These are phyloP conservation scores for Synanthedon vespiformis DNA, from an alignment of 2,888 invertebrate genomes.

Conservation along the genomic window DNA sequence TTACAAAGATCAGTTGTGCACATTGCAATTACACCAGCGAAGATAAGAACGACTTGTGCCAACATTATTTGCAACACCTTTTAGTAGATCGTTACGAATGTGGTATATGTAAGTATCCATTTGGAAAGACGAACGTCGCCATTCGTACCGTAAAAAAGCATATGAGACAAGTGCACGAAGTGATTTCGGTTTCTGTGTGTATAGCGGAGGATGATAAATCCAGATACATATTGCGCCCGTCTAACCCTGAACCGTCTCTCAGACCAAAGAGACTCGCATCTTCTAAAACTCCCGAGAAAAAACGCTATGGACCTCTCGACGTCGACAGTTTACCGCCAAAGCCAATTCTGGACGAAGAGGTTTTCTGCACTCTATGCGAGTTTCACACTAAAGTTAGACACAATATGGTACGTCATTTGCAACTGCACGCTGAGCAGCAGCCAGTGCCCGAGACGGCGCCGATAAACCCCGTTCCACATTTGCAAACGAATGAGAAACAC, in stretches of 20 bases:
- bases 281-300: constrained; percentile 14
- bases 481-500: constrained; percentile 82
- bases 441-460: constrained; percentile 77
- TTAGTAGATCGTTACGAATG: constrained; percentile 14
- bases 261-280: constrained; percentile 12
- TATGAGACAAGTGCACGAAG: constrained; percentile 18
- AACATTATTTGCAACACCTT: constrained; percentile 24
- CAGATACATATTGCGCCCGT: constrained; percentile 2
- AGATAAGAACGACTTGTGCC: constrained; percentile 13
- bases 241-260: constrained; percentile 4
- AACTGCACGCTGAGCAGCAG: constrained; percentile 74
- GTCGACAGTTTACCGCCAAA: constrained; percentile 73
- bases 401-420: constrained; percentile 79
- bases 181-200: not conserved
- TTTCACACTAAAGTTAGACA: constrained; percentile 78
- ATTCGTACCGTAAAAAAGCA: constrained; percentile 20
- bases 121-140: constrained; percentile 4
- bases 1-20: constrained; percentile 13
- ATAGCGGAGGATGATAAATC: not conserved
- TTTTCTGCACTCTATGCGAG: constrained; percentile 75
- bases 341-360: constrained; percentile 72
- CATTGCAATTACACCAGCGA: constrained; percentile 11
- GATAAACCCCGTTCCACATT: constrained; percentile 85
- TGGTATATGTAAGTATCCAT: constrained; percentile 16
- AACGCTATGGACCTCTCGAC: constrained; percentile 70